A percentile compares a stretch with the other conserved stretches of the same genome.
phyloP scores from a whole-genome alignment of 2,888 invertebrate species.

The Dasysyrphus tricinctus region DNA sequence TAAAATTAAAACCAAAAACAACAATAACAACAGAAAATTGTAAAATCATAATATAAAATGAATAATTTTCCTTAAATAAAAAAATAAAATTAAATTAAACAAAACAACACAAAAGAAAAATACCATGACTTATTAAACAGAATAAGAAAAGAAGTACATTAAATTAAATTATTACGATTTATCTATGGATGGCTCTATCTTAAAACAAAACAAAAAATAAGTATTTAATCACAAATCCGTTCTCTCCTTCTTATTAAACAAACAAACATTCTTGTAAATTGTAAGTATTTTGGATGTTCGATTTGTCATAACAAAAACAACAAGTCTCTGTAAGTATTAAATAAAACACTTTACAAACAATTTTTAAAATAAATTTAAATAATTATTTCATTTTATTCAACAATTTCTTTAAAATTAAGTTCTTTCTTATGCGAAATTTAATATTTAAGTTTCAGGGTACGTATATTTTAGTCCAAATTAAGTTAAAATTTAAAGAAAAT shows the following conservation, averaged over 20 bases:
- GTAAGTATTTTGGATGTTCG: slow-evolving; percentile 41
- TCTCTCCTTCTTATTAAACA: slow-evolving; percentile 49
- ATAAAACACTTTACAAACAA: background rate
- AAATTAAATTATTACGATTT: slow-evolving; percentile 48
- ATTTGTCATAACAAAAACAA: slow-evolving; percentile 6
- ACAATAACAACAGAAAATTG: slow-evolving; percentile 12
- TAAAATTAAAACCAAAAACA: slow-evolving; percentile 24
- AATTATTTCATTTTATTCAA: background rate
- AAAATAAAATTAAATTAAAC: slow-evolving; percentile 38
- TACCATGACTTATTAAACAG: slow-evolving; percentile 9
- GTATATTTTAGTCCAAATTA: background rate
- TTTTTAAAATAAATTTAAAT: background rate
- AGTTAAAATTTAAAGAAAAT: background rate
- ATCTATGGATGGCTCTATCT: slow-evolving; percentile 62
- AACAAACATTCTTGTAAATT: slow-evolving; percentile 23
- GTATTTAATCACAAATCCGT: slow-evolving; percentile 65
- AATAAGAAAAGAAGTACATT: slow-evolving; percentile 33
- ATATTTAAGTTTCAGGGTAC: background rate
- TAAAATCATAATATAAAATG: slow-evolving; percentile 41
- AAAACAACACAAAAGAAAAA: slow-evolving; percentile 3
- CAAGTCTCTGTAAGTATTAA: slow-evolving; percentile 30
- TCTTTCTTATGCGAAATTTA: background rate
- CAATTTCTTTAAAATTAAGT: background rate
- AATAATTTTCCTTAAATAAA: slow-evolving; percentile 48
- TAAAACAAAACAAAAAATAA: slow-evolving; percentile 44